Conservation (phyloP, 1,140 invertebrate species). For the Varroa destructor region DNA sequence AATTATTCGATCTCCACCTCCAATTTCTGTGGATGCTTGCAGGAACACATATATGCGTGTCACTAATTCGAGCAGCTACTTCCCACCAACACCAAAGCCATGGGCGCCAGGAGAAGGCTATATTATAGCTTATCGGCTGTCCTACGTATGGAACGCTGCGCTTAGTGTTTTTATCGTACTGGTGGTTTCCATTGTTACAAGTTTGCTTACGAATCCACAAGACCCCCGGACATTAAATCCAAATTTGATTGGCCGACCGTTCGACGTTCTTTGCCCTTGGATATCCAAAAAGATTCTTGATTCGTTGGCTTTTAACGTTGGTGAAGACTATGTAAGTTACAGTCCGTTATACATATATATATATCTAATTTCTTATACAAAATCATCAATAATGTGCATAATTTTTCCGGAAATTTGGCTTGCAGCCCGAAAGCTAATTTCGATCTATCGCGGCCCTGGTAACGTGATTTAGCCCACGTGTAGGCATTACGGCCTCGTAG, state of each 20-base stretch:
- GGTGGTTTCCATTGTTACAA: not conserved
- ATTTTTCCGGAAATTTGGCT: no score
- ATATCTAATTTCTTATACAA: no score
- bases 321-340: not conserved
- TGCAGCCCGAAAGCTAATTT: no score
- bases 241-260: not conserved
- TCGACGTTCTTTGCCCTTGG: not conserved
- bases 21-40: conserved; percentile 6
- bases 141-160: not conserved
- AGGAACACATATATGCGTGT: not conserved
- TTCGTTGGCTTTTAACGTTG: not conserved
- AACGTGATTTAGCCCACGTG: no score
- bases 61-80: not conserved
- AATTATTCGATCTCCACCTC: not conserved
- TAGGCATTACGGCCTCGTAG: no score
- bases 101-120: not conserved
- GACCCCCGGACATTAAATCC: not conserved
- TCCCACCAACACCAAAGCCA: not conserved
- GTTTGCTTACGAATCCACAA: not conserved
- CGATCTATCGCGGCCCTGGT: no score
- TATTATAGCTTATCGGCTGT: not conserved
- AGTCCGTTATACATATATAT: no score
- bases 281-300: not conserved
- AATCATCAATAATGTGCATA: no score
- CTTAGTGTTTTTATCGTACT: not conserved